These are phyloP conservation scores for Adelphocoris suturalis DNA, from an alignment of 2,888 invertebrate species.

Conservation along the genomic window DNA sequence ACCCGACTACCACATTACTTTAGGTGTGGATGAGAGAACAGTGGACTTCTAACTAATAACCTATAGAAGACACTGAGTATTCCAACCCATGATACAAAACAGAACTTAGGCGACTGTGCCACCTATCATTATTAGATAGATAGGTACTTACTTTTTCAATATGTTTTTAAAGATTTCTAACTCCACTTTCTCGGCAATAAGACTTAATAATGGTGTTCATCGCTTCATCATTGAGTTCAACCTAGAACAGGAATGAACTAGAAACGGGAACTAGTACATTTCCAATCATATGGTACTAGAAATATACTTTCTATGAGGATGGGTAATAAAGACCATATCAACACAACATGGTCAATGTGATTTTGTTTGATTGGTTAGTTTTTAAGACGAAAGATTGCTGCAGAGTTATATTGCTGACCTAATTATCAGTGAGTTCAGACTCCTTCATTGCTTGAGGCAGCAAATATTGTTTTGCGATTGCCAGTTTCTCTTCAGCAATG, in stretches of 20 bases:
- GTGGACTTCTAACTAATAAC: no score
- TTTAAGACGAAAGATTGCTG: no score
- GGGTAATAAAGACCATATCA: no score
- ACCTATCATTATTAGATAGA: neutral
- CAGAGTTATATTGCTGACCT: constrained; percentile 78
- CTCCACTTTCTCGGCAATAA: constrained; percentile 98
- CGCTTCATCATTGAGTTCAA: constrained; percentile 86
- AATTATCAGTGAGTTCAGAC: constrained; percentile 87
- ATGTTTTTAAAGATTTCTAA: constrained; percentile 97
- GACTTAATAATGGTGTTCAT: constrained; percentile 90
- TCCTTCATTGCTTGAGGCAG: constrained; percentile 94
- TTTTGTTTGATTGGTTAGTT: no score
- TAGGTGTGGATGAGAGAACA: no score
- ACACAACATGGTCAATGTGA: no score
- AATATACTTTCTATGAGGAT: no score
- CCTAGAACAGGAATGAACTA: constrained; percentile 78
- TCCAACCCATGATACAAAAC: no score
- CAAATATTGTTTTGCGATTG: constrained; percentile 96
- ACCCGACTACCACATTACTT: no score
- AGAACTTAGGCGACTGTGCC: no score
- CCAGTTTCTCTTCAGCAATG: constrained; percentile 98
- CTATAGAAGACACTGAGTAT: no score
- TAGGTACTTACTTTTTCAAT: constrained; percentile 90
- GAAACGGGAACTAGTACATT: neutral
- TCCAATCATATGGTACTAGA: neutral